Percentiles rank a stretch among this genome's conserved stretches.
These are phyloP conservation scores for Hiodon alosoides DNA, from an alignment of 2,113 vertebrate species.

Conservation along the genomic window DNA sequence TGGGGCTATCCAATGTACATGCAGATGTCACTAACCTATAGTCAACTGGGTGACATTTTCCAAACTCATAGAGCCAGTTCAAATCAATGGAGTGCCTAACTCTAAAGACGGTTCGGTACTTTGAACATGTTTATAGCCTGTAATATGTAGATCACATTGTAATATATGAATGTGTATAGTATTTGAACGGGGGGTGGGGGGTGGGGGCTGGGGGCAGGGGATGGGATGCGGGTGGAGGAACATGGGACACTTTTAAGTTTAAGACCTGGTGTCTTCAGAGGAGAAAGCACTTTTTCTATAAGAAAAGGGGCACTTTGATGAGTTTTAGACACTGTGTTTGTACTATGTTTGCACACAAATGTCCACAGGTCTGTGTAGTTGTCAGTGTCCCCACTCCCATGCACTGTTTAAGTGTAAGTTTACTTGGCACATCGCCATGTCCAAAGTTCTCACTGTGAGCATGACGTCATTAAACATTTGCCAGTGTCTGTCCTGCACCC, in stretches of 20 bases:
- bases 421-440: conserved; percentile 41
- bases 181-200: conserved; percentile 10
- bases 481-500: conserved; percentile 16
- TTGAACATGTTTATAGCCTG: conserved; percentile 33
- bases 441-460: conserved; percentile 42
- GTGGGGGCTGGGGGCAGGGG: conserved; percentile 17
- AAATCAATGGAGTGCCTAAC: conserved; percentile 5
- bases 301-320: not conserved
- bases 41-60: not conserved
- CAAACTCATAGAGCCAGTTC: not conserved
- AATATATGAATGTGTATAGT: conserved; percentile 38
- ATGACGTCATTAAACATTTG: conserved; percentile 47
- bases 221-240: not conserved
- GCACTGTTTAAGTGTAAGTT: conserved; percentile 4
- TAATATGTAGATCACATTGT: conserved; percentile 36
- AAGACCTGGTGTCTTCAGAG: conserved; percentile 12
- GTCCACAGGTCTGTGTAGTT: conserved; percentile 15
- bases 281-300: not conserved
- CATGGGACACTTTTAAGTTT: not conserved
- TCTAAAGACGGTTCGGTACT: conserved; percentile 9
- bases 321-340: conserved; percentile 8
- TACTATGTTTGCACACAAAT: conserved; percentile 39
- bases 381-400: conserved; percentile 15
- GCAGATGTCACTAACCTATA: not conserved
- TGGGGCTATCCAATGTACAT: not conserved